A percentile compares a stretch with the other conserved stretches of the same genome.
Conservation (phyloP, 2,888 invertebrate genomes). For the Brenthis hecate region DNA sequence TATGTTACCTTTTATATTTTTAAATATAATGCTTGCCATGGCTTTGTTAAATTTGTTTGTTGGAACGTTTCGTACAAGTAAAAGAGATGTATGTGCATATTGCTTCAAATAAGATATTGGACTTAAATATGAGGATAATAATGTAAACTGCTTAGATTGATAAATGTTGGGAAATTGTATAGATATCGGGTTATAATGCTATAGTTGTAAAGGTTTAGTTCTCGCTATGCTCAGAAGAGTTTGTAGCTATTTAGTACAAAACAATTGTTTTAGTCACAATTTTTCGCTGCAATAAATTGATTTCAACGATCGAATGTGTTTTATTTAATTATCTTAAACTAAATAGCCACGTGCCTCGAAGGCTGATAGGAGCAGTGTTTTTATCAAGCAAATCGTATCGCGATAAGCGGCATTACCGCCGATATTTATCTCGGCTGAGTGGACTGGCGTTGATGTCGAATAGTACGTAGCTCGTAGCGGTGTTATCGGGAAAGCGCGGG, state of each 20-base stretch:
- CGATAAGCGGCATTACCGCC: constrained; percentile 56
- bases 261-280: constrained; percentile 27
- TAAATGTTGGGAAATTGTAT: constrained; percentile 8
- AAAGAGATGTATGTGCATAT: background rate
- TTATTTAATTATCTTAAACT: constrained; percentile 20
- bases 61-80: no score
- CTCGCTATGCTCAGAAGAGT: constrained; percentile 20
- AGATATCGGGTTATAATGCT: constrained; percentile 21
- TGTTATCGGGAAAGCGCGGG: constrained; percentile 80
- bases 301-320: constrained; percentile 20
- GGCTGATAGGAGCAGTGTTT: constrained; percentile 39
- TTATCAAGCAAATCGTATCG: constrained; percentile 63
- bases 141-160: constrained; percentile 6
- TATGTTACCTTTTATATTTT: constrained; percentile 6
- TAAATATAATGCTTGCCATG: constrained; percentile 28
- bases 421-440: constrained; percentile 45
- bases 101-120: background rate
- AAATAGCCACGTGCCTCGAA: constrained; percentile 26
- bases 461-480: constrained; percentile 50
- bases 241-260: constrained; percentile 35
- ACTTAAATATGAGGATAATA: background rate
- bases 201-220: constrained; percentile 14
- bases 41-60: background rate
- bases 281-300: constrained; percentile 31
- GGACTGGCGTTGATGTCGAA: constrained; percentile 59